Conservation (phyloP, 2,113 vertebrate genomes). For the Thermophis baileyi region DNA sequence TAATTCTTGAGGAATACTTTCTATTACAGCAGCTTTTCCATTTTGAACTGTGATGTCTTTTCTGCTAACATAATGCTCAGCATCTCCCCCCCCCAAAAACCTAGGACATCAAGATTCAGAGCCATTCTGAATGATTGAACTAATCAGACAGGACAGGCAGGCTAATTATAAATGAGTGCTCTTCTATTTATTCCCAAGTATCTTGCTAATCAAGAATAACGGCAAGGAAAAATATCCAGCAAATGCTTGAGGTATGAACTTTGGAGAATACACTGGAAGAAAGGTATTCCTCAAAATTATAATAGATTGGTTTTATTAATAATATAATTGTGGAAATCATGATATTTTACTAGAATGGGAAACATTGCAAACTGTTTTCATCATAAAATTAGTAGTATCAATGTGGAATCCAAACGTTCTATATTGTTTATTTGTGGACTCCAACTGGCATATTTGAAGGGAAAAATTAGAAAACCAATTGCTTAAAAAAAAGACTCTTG, state of each 20-base stretch:
- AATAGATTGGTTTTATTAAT: not conserved
- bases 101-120: constrained; percentile 16
- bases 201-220: constrained; percentile 27
- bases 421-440: not conserved
- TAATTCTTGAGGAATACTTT: not conserved
- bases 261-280: not conserved
- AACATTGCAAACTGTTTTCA: not conserved
- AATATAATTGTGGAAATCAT: not conserved
- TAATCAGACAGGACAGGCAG: constrained; percentile 28
- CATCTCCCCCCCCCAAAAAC: not conserved
- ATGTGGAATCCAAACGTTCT: not conserved
- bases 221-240: constrained; percentile 2
- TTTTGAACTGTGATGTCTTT: not conserved
- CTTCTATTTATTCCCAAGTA: constrained; percentile 21
- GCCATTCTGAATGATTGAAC: constrained; percentile 23
- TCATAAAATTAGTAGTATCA: constrained; percentile 2
- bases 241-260: not conserved
- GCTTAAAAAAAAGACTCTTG: not conserved
- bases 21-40: not conserved
- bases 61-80: not conserved
- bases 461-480: not conserved
- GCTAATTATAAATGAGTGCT: constrained; percentile 30
- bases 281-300: not conserved
- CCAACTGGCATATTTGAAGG: not conserved
- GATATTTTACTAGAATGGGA: not conserved